Conservation (phyloP, 1,140 invertebrate species). For the Archivesica marissinica region DNA sequence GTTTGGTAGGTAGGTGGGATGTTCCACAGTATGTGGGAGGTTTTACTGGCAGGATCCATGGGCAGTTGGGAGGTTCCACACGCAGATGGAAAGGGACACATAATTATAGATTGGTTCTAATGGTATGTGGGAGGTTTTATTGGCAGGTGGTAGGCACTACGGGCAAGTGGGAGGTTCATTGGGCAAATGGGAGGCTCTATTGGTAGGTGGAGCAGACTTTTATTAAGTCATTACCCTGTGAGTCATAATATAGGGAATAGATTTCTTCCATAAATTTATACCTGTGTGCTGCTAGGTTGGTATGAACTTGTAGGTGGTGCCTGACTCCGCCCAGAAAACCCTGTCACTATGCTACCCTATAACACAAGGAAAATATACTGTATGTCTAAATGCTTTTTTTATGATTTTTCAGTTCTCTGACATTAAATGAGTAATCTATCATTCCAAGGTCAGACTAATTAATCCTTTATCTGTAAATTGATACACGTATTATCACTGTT, state of each 20-base stretch:
- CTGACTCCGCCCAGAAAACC: slow-evolving; percentile 71
- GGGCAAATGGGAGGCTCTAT: background rate
- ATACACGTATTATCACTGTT: too few species aligned
- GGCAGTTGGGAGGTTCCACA: too few species aligned
- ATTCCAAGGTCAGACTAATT: too few species aligned
- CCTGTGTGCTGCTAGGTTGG: slow-evolving; percentile 68
- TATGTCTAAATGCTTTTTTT: too few species aligned
- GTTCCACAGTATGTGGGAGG: too few species aligned
- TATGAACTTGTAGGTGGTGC: slow-evolving; percentile 65
- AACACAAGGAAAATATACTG: too few species aligned
- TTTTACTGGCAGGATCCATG: too few species aligned
- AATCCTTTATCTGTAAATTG: too few species aligned
- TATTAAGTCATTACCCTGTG: background rate
- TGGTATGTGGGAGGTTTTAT: background rate
- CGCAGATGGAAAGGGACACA: background rate
- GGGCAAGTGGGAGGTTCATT: background rate
- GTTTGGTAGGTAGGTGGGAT: too few species aligned
- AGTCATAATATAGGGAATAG: background rate
- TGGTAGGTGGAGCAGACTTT: background rate
- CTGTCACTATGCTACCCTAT: slow-evolving; percentile 78
- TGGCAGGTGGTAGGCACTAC: background rate
- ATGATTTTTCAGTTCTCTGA: too few species aligned
- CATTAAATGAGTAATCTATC: too few species aligned
- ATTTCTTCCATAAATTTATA: background rate
- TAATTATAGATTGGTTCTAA: background rate